A percentile compares a stretch with the other conserved stretches of the same genome.
These are phyloP conservation scores for Pasiphila rectangulata DNA, from an alignment of 2,888 invertebrate species.

Conservation along the genomic window DNA sequence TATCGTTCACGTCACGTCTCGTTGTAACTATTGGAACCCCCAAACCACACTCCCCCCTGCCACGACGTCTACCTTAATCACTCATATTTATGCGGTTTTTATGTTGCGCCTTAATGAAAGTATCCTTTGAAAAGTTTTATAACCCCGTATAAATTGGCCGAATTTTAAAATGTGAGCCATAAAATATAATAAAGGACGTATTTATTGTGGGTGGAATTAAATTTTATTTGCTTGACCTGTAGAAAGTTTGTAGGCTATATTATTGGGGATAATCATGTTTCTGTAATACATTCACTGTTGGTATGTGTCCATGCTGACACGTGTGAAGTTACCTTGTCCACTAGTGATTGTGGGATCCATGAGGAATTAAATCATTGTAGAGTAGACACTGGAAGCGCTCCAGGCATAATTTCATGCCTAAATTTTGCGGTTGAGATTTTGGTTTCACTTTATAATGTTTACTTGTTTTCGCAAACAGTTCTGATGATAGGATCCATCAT, in stretches of 20 bases:
- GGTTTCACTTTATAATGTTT: too few relatives aligned
- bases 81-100: conserved; percentile 71
- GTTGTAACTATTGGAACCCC: neutral
- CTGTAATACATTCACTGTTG: too few relatives aligned
- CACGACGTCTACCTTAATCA: conserved; percentile 68
- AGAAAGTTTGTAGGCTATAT: conserved; percentile 7
- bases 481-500: too few relatives aligned
- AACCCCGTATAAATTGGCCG: conserved; percentile 23
- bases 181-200: conserved; percentile 34
- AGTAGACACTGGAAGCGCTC: too few relatives aligned
- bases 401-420: too few relatives aligned
- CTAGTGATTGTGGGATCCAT: too few relatives aligned
- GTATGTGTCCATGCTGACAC: too few relatives aligned
- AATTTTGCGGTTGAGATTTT: too few relatives aligned
- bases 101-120: conserved; percentile 61
- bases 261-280: too few relatives aligned
- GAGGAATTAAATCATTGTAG: too few relatives aligned
- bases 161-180: conserved; percentile 35
- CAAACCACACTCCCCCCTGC: conserved; percentile 52
- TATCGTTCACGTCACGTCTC: conserved; percentile 8
- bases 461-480: too few relatives aligned
- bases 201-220: conserved; percentile 17
- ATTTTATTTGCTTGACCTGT: conserved; percentile 11
- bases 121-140: conserved; percentile 50
- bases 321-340: too few relatives aligned